Conservation (phyloP, 92 coral and sea anemone genomes). For the Palythoa grandiflora region DNA sequence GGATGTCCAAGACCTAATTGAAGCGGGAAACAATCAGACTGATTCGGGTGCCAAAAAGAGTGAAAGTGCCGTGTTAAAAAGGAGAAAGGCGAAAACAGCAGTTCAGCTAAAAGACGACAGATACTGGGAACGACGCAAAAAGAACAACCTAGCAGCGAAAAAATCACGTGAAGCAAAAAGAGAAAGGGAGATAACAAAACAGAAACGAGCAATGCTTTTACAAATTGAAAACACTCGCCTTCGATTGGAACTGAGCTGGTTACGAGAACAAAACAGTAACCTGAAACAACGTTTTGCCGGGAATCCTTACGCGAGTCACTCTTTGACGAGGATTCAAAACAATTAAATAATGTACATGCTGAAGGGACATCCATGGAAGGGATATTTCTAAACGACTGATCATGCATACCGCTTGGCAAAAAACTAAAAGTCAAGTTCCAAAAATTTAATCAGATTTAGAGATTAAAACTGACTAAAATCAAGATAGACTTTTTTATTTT, state of each 20-base stretch:
- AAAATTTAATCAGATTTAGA: too few relatives aligned
- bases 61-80: not conserved
- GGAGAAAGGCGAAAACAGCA: not conserved
- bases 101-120: slow-evolving; percentile 33
- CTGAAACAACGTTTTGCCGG: slow-evolving; percentile 18
- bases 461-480: too few relatives aligned
- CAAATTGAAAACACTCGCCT: slow-evolving; percentile 44
- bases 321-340: not conserved
- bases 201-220: slow-evolving; percentile 25
- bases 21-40: not conserved
- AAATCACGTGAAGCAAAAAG: slow-evolving; percentile 35
- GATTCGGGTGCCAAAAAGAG: not conserved
- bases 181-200: slow-evolving; percentile 13
- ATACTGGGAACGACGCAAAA: slow-evolving; percentile 36
- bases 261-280: slow-evolving; percentile 36
- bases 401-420: too few relatives aligned
- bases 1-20: slow-evolving; percentile 8
- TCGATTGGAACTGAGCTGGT: slow-evolving; percentile 15
- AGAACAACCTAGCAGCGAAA: slow-evolving; percentile 44
- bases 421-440: too few relatives aligned
- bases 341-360: too few relatives aligned
- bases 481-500: too few relatives aligned
- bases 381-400: too few relatives aligned
- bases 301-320: not conserved
- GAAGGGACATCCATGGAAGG: too few relatives aligned